Percentiles rank a stretch among this genome's conserved stretches.
Evolutionary conservation across 2,888 invertebrate genomes (phyloP).

Genomic region (Tiliacea citrago): DNA sequence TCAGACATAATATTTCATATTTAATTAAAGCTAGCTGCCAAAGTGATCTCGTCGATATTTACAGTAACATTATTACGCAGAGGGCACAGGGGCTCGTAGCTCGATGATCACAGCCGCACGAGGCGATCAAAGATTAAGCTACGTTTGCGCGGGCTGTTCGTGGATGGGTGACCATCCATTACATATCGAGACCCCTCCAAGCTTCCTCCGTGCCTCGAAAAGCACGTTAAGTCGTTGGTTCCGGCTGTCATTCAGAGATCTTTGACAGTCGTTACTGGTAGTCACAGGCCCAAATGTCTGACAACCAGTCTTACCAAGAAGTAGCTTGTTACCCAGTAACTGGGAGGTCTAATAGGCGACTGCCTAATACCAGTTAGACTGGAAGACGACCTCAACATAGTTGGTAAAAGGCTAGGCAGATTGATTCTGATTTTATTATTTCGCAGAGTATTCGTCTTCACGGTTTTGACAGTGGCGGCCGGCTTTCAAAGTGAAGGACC

Average conservation of each 20-base stretch:
- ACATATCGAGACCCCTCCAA: too few species aligned
- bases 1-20: not conserved
- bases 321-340: not conserved
- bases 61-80: slow-evolving; percentile 21
- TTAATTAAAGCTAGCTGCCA: not conserved
- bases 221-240: not conserved
- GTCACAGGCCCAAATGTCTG: not conserved
- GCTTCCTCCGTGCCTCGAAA: not conserved
- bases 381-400: not conserved
- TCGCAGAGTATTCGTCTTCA: slow-evolving; percentile 38
- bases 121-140: too few species aligned
- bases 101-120: too few species aligned
- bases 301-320: not conserved
- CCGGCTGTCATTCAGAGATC: not conserved
- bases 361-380: not conserved
- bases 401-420: not conserved
- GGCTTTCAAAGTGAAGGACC: slow-evolving; percentile 29
- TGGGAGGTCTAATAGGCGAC: not conserved
- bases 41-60: slow-evolving; percentile 12
- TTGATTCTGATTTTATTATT: slow-evolving; percentile 6
- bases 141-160: not conserved
- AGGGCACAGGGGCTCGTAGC: not conserved
- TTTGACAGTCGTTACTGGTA: not conserved
- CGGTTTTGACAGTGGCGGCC: slow-evolving; percentile 31
- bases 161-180: too few species aligned